Evolutionary conservation across 2,797 vertebrate genomes (phyloP), one percentile per base, ranked within the genome.

Genomic region (Premnoplex brunnescens): DNA sequence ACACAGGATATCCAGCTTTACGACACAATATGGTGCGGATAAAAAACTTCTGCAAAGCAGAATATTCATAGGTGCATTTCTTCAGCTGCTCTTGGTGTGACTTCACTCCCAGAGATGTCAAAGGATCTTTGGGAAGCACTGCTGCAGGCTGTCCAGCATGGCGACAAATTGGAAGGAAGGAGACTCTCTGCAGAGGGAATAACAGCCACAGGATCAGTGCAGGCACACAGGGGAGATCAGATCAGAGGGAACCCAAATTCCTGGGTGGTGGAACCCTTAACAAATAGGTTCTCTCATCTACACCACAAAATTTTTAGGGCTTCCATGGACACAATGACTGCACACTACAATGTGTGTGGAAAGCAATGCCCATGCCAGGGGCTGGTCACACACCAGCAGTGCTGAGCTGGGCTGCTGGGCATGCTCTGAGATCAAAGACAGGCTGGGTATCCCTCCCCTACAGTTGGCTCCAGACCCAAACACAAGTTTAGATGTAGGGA

Each of bases 211-310:
- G 73, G 51, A 37, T 32, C 23, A 84, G 55, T 52, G 71, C 43
- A 71, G 66, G 28, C 51, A 74, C 0, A 41, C 23, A 49, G 39
- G 4, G 14, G 23, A 85, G 62, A 54, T 80, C 56, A 78, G 37
- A 66, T 62, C 54, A 80, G 64, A 93, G 36, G 22, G 26, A 23
- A 88, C 39, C 22, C 58, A 60, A 89, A 75, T 88, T 93, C 26
- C 51, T 85, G 66, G 54, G n/a, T 51, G 0, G 0, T 16, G 23
- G 36, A 78, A 12, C 68, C 43, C 68, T 68, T 64, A 28, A 28
- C 36, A 49, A 72, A 83, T 39, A 59, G 37, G 28, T 94, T 94
- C 43, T 72, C 27, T 88, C 46, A 46, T 37, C 41, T 74, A 12
- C 60, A 80, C n/a, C 36, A 85, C 46, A 72, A 92, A 62, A 83